Evolutionary conservation across 2,888 invertebrate genomes (phyloP).

Genomic region (Drosophila nr. perissopoda): DNA sequence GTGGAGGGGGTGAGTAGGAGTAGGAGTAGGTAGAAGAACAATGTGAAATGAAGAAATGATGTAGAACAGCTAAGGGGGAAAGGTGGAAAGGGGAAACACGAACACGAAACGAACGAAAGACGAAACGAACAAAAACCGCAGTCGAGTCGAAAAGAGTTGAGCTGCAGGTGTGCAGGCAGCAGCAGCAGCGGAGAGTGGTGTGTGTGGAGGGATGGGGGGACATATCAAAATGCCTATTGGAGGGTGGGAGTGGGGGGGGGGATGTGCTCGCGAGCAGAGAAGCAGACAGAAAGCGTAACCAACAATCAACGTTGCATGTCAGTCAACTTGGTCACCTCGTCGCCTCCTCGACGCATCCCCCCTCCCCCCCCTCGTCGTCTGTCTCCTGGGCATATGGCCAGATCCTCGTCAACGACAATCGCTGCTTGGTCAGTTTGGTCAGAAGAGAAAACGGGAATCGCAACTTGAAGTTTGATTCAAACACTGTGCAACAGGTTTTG

Average conservation of each 20-base stretch:
- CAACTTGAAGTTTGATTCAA: slow-evolving; percentile 18
- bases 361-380: accelerated
- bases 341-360: not conserved
- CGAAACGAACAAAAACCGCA: slow-evolving; percentile 34
- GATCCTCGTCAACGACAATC: slow-evolving; percentile 25
- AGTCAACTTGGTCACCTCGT: slow-evolving; percentile 45
- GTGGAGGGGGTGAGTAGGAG: not conserved
- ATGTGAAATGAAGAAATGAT: slow-evolving; percentile 62
- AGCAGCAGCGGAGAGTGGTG: not conserved
- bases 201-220: not conserved
- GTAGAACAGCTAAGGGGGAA: slow-evolving; percentile 43
- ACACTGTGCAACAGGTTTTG: slow-evolving; percentile 23
- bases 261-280: not conserved
- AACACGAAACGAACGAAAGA: slow-evolving; percentile 8
- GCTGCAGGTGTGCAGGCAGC: slow-evolving; percentile 34
- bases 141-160: slow-evolving; percentile 41
- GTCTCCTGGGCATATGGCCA: slow-evolving; percentile 37
- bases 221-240: not conserved
- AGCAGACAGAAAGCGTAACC: slow-evolving; percentile 11
- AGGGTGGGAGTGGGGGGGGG: not conserved
- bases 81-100: not conserved
- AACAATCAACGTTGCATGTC: slow-evolving; percentile 52
- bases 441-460: slow-evolving; percentile 35
- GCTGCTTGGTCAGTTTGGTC: slow-evolving; percentile 8
- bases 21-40: slow-evolving; percentile 60